Evolutionary conservation across 2,113 vertebrate species (phyloP), one percentile per base, ranked within the genome.

Genomic region (Galbula dea): DNA sequence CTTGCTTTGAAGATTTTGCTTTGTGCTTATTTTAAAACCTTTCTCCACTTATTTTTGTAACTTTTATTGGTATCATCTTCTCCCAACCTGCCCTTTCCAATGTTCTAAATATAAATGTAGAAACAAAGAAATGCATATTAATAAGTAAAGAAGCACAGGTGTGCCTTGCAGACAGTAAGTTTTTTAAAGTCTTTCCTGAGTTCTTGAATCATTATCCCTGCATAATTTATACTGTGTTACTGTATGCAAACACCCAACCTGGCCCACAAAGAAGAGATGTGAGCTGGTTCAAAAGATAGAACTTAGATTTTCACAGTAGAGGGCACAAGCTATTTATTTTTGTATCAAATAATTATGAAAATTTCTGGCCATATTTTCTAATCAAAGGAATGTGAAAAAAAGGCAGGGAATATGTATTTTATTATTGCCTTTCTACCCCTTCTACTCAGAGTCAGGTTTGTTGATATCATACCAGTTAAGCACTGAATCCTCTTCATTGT

Each of bases 131-230:
- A 94, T 34, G 43, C 63, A 89, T 96, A 95, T 95, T 92, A 96
- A 94, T 96, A 96, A 96, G 83, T 94, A 96, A 96, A 95, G 87
- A 96, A 88, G 91, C 75, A 89, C 93, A 96, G 94, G 94, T 95
- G 91, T 91, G 59, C 91, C 84, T 94, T 94, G 89, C 59, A 96
- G 94, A 95, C 63, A 94, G 81, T 85, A 94, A 92, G 91, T 89
- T 89, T 95, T 96, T 94, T 86, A 63, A 94, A 96, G 75, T 89
- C 91, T 39, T 96, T 91, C 63, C 63, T 87, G 89, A 96, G 93
- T 92, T 85, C 93, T 94, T 96, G 91, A 94, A 89, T 95, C 81
- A 89, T 91, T 95, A 91, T 74, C 67, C 34, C 36, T 96, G 84
- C 75, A 96, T 96, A 94, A 96, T 95, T 96, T 92, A 95, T 96